Base-by-base conservation (phyloP, 2,113 vertebrate genomes). In the Rhinichthys klamathensis region DNA sequence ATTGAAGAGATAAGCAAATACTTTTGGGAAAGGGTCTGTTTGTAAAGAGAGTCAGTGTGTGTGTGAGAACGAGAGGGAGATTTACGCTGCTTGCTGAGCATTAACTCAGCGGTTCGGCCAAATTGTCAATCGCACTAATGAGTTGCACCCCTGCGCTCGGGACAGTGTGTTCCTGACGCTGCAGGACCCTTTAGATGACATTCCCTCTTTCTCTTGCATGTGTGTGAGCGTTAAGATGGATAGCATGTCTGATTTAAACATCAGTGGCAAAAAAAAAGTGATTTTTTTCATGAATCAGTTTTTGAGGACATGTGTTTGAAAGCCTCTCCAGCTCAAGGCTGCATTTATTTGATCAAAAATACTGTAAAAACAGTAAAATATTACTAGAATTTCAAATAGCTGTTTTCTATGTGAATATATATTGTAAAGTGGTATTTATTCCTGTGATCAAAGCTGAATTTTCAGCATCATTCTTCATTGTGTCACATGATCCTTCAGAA, bases 141-240 rank as follows among this genome's bases (percentile, higher is more conserved):
- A 93, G 91, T 93, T 91, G 93, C 89, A 91, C 86, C 89, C 80
- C 90, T 82, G 83, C 90, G 92, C 84, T 88, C 49, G 81, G 91
- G 90, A 95, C 93, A 92, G 69, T 75, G 41, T 93, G 94, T 91
- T 94, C 92, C 92, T 87, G 86, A 89, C 85, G 86, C 86, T 67
- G 73, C 25, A 56, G 51, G 73, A 69, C 60, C 12, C n/a, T 80
- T 49, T 76, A 35, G 27, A 54, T 30, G 69, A n/a, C 32, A 41
- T 38, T 41, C 32, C 2, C 35, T 6, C 4, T 7, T 70, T 38
- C 16, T 67, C 65, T 67, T 35, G 65, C 30, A 69, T 23, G 32
- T 38, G 18, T 69, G 30, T 21, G 21, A 5, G 32, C 0, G 67
- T 23, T 11, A 46, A 74, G 72, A 74, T 74, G n/a, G 44, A 75